These are phyloP conservation scores for Cartodere bifasciata DNA, from an alignment of 2,888 invertebrate genomes.

Conservation along the genomic window DNA sequence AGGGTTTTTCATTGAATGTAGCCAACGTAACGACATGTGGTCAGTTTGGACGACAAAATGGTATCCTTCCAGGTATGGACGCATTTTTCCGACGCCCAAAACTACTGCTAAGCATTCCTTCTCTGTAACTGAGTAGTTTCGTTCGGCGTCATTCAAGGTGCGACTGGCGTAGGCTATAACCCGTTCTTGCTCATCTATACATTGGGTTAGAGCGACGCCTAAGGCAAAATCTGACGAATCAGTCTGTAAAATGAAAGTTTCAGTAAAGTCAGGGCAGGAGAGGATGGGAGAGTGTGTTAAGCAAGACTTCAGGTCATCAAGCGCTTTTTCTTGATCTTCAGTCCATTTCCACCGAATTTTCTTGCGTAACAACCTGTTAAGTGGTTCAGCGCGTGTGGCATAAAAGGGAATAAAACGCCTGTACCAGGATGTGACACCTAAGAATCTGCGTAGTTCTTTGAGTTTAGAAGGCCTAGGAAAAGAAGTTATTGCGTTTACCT, in stretches of 20 bases:
- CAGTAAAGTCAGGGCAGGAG: conserved; percentile 17
- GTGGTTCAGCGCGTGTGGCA: conserved; percentile 18
- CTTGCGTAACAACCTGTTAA: conserved; percentile 18
- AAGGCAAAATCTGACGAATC: conserved; percentile 26
- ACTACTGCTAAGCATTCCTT: conserved; percentile 28
- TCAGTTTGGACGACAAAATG: conserved; percentile 27
- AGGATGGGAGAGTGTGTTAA: conserved; percentile 12
- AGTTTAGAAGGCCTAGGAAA: conserved; percentile 15
- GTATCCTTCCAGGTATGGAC: conserved; percentile 28
- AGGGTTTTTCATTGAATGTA: conserved; percentile 23
- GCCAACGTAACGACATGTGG: conserved; percentile 26
- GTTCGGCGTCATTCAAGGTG: conserved; percentile 24
- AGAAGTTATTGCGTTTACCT: conserved; percentile 15
- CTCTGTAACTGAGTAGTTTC: conserved; percentile 28
- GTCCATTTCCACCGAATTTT: conserved; percentile 17
- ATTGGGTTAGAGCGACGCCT: conserved; percentile 24
- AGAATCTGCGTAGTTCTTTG: conserved; percentile 18
- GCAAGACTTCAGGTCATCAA: conserved; percentile 12
- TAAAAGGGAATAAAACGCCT: conserved; percentile 23
- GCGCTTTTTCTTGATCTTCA: conserved; percentile 9
- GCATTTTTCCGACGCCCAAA: conserved; percentile 25
- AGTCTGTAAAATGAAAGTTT: conserved; percentile 22
- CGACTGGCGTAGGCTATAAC: conserved; percentile 28
- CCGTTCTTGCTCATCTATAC: conserved; percentile 18
- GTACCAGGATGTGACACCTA: conserved; percentile 21